phyloP scores from a whole-genome alignment of 2,888 invertebrate species.

The Drosophila antonietae region DNA sequence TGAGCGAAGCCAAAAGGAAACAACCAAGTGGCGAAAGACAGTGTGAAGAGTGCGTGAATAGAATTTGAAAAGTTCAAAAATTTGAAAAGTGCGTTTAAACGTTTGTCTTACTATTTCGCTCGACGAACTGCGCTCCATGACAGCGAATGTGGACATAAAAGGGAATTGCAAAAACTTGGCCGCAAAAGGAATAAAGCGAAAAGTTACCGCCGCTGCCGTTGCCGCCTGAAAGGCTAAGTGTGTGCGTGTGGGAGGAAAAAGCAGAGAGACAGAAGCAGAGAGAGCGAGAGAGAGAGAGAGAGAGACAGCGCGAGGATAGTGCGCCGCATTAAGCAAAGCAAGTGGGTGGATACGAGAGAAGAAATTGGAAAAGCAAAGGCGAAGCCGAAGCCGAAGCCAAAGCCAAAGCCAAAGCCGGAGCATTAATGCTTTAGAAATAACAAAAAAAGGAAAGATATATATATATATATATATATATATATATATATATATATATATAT shows the following conservation, averaged over 20 bases:
- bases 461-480: not conserved
- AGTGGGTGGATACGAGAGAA: slow-evolving; percentile 18
- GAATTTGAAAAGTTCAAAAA: slow-evolving; percentile 37
- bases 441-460: not conserved
- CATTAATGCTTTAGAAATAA: slow-evolving; percentile 24
- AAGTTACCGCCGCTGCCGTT: slow-evolving; percentile 68
- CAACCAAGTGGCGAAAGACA: not conserved
- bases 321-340: slow-evolving; percentile 6
- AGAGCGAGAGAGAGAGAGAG: slow-evolving; percentile 19
- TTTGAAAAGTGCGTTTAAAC: slow-evolving; percentile 34
- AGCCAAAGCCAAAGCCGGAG: slow-evolving; percentile 17
- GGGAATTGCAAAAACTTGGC: slow-evolving; percentile 56
- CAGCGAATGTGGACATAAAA: slow-evolving; percentile 65
- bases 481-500: too few species aligned
- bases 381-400: slow-evolving; percentile 4
- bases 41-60: slow-evolving; percentile 16
- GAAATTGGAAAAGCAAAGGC: slow-evolving; percentile 1
- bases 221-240: slow-evolving; percentile 58
- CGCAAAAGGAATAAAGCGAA: slow-evolving; percentile 52
- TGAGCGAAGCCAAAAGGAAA: not conserved
- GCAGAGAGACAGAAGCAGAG: not conserved
- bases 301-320: not conserved
- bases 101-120: slow-evolving; percentile 44
- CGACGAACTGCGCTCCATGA: slow-evolving; percentile 46
- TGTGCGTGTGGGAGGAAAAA: slow-evolving; percentile 10